Percentiles rank a stretch among this genome's conserved stretches.
Conservation (phyloP, 2,888 invertebrate genomes). For the Tenthredo notha region DNA sequence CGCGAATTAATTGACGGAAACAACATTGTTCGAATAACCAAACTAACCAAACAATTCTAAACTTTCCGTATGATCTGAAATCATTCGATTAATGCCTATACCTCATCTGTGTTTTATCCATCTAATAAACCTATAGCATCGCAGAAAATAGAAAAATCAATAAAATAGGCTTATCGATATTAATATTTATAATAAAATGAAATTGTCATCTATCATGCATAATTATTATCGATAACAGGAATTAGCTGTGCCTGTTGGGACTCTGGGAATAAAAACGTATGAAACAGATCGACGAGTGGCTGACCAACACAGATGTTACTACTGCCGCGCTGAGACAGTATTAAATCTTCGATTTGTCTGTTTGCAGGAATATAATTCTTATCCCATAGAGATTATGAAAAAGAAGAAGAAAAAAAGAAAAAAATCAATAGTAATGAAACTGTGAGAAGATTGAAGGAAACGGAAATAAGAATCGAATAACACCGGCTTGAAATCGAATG, state of each 20-base stretch:
- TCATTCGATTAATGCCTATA: conserved; percentile 8
- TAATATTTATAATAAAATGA: not conserved
- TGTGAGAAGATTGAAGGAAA: not conserved
- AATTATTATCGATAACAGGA: not conserved
- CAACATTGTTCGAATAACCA: conserved; percentile 19
- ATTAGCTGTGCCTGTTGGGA: not conserved
- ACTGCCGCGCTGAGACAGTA: not conserved
- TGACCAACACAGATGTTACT: not conserved
- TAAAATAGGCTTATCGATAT: not conserved
- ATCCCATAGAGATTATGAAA: not conserved
- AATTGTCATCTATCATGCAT: not conserved
- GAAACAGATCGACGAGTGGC: not conserved
- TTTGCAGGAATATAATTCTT: not conserved
- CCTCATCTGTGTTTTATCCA: not conserved
- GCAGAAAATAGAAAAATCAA: not conserved
- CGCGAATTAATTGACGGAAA: conserved; percentile 30
- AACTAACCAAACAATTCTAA: conserved; percentile 46
- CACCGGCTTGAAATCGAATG: not conserved
- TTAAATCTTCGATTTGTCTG: not conserved
- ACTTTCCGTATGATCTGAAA: conserved; percentile 14
- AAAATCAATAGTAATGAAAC: not conserved
- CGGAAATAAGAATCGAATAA: not conserved
- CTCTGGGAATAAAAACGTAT: not conserved
- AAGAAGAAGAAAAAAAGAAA: not conserved
- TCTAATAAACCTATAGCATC: too few relatives aligned